phyloP scores from a whole-genome alignment of 35 echinoderm and acorn worm species.

The Lytechinus pictus region DNA sequence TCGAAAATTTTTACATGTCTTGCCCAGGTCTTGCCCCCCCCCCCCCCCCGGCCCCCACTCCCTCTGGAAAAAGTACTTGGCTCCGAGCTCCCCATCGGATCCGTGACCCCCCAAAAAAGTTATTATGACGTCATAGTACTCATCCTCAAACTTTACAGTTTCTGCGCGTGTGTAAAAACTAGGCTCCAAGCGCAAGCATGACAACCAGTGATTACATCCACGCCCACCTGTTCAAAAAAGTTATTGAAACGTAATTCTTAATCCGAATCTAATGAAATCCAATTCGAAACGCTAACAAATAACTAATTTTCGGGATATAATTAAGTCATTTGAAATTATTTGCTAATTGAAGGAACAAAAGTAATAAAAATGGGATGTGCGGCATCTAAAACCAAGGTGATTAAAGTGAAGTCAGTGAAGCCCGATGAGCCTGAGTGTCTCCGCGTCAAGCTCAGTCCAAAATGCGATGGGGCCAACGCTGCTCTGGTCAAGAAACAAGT shows the following conservation, averaged over 20 bases:
- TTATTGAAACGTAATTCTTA: neutral
- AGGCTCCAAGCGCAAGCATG: neutral
- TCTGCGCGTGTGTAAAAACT: neutral
- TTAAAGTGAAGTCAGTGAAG: neutral
- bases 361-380: neutral
- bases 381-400: neutral
- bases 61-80: too few species aligned
- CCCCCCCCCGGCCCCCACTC: too few species aligned
- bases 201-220: neutral
- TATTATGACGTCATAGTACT: neutral
- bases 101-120: too few species aligned
- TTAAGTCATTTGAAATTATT: neutral
- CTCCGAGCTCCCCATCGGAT: too few species aligned
- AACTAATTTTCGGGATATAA: neutral
- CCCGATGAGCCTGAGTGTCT: neutral
- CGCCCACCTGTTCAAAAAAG: neutral
- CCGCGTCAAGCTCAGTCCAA: neutral
- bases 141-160: neutral
- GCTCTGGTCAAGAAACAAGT: neutral
- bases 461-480: neutral
- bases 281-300: neutral
- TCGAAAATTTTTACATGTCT: too few species aligned
- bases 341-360: neutral
- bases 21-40: too few species aligned
- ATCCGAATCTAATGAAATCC: neutral